A percentile compares a stretch with the other conserved stretches of the same genome.
Evolutionary conservation across 2,113 vertebrate genomes (phyloP).

Genomic region (Entomyzon cyanotis): DNA sequence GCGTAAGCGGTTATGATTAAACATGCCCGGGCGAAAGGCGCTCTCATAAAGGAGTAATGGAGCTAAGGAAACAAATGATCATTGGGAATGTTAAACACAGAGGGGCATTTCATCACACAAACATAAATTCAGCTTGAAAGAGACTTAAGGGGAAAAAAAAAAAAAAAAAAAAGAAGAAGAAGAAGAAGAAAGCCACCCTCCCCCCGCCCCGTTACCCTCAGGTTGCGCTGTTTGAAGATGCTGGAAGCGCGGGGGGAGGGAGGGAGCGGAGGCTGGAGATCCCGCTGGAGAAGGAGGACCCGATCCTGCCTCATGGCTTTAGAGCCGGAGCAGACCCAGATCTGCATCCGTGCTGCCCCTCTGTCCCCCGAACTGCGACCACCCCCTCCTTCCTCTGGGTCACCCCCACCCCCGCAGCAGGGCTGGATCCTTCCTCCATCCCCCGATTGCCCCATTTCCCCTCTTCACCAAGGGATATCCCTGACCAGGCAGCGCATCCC

Average conservation of each 20-base stretch:
- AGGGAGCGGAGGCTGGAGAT: neutral
- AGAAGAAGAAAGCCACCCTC: neutral
- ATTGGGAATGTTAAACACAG: conserved; percentile 68
- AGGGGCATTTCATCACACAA: conserved; percentile 68
- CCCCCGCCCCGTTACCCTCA: neutral
- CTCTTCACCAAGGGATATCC: neutral
- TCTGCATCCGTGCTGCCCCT: neutral
- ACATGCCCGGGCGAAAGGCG: conserved; percentile 58
- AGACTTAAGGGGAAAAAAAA: neutral
- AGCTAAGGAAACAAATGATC: conserved; percentile 67
- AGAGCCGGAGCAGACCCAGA: neutral
- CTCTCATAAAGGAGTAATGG: conserved; percentile 61
- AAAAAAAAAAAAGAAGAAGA: neutral
- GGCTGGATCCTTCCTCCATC: neutral
- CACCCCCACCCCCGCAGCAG: too few species aligned
- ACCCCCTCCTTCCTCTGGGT: neutral
- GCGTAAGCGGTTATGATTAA: conserved; percentile 72
- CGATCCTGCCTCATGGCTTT: neutral
- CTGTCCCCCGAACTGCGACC: neutral
- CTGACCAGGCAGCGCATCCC: neutral
- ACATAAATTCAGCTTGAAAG: conserved; percentile 68
- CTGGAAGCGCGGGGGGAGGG: neutral
- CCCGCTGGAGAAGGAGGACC: neutral
- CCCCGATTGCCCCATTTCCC: accelerated
- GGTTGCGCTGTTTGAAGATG: conserved; percentile 28